These are phyloP conservation scores for Orthonevra nobilis DNA, from an alignment of 2,888 invertebrate species.

Conservation along the genomic window DNA sequence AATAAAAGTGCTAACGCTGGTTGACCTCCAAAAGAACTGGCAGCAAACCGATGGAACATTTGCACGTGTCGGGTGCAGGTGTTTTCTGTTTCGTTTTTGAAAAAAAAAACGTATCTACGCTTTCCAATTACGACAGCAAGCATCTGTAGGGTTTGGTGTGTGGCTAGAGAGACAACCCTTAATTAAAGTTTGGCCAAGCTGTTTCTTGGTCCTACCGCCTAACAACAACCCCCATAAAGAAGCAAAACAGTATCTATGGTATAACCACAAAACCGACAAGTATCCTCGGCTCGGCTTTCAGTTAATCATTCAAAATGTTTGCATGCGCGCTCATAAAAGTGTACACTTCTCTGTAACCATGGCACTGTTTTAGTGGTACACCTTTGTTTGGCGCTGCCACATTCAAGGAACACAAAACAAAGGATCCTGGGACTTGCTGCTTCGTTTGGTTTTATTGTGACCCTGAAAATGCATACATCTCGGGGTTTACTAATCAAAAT, in stretches of 20 bases:
- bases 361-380: neutral
- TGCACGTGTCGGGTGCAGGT: conserved; percentile 37
- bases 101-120: neutral
- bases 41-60: neutral
- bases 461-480: conserved; percentile 34
- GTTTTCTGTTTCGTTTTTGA: no score
- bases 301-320: conserved; percentile 36
- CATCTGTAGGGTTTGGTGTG: neutral
- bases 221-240: neutral
- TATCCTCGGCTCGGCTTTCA: conserved; percentile 37
- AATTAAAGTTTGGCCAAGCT: conserved; percentile 13
- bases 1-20: neutral
- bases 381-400: conserved; percentile 38
- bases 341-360: conserved; percentile 21
- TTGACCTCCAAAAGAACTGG: neutral
- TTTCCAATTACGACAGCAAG: no score
- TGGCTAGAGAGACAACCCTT: neutral
- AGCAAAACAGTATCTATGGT: no score
- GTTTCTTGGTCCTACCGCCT: neutral
- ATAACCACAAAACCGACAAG: conserved; percentile 38
- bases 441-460: conserved; percentile 9
- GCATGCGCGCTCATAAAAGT: no score
- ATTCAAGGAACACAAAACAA: conserved; percentile 28
- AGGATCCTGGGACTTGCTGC: neutral
- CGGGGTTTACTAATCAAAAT: conserved; percentile 25